A percentile compares a stretch with the other conserved stretches of the same genome.
phyloP scores from a whole-genome alignment of 2,888 invertebrate species.

The Lepidocyrtinus sp. region DNA sequence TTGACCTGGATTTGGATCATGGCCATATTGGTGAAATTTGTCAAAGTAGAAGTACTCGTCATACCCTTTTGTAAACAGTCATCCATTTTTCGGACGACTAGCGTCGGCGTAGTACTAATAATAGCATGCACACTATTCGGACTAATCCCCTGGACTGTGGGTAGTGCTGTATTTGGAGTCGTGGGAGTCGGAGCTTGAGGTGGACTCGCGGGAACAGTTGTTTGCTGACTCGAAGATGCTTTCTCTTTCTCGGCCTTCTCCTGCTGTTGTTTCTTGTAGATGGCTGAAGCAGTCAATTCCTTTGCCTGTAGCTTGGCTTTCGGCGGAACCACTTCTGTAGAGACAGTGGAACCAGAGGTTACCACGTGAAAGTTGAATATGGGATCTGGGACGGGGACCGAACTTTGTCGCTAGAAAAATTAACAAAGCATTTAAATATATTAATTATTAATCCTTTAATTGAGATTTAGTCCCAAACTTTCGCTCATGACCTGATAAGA shows the following conservation, averaged over 20 bases:
- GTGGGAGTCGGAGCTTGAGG: constrained; percentile 1
- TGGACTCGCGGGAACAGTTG: not conserved
- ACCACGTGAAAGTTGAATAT: constrained; percentile 69
- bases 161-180: constrained; percentile 8
- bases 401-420: constrained; percentile 28
- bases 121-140: constrained; percentile 52
- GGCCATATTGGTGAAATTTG: too few relatives aligned
- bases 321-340: constrained; percentile 66
- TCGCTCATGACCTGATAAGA: too few relatives aligned
- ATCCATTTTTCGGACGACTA: constrained; percentile 42
- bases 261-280: constrained; percentile 55
- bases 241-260: constrained; percentile 40
- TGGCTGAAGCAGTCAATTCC: constrained; percentile 60
- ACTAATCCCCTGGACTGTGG: constrained; percentile 51
- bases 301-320: constrained; percentile 50
- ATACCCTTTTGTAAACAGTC: constrained; percentile 39
- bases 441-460: too few relatives aligned
- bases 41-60: constrained; percentile 13
- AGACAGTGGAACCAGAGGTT: constrained; percentile 61
- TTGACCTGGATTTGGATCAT: not conserved
- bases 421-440: too few relatives aligned
- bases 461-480: too few relatives aligned
- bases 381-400: constrained; percentile 27
- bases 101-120: constrained; percentile 29
- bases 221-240: constrained; percentile 4